Percentiles rank a stretch among this genome's conserved stretches.
These are phyloP conservation scores for Oscheius sp. DNA, from an alignment of 2,888 invertebrate genomes.

Conservation along the genomic window DNA sequence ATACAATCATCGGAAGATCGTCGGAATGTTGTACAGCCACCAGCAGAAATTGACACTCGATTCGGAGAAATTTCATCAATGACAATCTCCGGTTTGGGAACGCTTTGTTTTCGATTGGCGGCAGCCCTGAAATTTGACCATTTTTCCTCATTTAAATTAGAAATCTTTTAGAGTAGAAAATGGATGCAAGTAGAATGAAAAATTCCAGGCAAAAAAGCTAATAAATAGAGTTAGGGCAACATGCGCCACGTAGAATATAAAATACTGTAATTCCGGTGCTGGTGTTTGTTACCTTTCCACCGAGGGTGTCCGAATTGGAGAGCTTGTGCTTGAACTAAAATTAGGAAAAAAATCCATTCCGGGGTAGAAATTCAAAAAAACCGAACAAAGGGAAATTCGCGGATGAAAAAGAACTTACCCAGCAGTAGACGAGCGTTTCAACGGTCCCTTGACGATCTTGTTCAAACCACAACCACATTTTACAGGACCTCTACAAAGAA, in stretches of 20 bases:
- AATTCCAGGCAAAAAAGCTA: background rate
- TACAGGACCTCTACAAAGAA: constrained; percentile 49
- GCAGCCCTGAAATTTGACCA: constrained; percentile 46
- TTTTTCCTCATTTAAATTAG: background rate
- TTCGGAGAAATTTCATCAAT: constrained; percentile 70
- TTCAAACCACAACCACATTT: constrained; percentile 66
- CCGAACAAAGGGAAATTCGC: constrained; percentile 5
- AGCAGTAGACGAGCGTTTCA: constrained; percentile 51
- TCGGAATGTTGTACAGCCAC: constrained; percentile 70
- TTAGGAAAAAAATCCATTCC: constrained; percentile 7
- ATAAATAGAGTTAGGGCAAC: no score
- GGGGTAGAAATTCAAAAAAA: no score
- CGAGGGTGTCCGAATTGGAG: constrained; percentile 2
- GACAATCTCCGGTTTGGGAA: constrained; percentile 70
- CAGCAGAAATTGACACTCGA: constrained; percentile 68
- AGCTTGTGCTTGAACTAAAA: constrained; percentile 27
- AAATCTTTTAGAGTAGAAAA: background rate
- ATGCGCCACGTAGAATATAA: background rate
- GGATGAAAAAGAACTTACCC: constrained; percentile 48
- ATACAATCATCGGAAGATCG: constrained; percentile 70
- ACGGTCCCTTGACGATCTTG: constrained; percentile 59
- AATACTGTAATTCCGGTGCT: background rate
- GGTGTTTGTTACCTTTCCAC: constrained; percentile 12
- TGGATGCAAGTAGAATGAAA: no score
- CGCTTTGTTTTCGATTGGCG: constrained; percentile 62